Base-by-base conservation (phyloP, 2,888 invertebrate species). In the Pristionchus maxplancki region DNA sequence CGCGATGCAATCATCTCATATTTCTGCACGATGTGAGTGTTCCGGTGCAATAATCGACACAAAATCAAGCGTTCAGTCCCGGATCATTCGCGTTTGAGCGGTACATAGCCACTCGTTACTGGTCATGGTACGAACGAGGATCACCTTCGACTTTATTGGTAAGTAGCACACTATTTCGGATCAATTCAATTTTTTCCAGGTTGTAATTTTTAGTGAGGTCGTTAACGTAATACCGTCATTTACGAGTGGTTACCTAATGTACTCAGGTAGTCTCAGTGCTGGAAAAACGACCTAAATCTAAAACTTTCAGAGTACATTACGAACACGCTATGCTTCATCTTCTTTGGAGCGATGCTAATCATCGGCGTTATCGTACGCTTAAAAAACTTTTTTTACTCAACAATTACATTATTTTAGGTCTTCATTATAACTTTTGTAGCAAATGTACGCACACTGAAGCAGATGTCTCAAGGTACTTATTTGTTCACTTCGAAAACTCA, bases 51-150 rank as follows among this genome's bases (percentile, higher is more conserved):
- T 9, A 34, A 1, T 67, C 31, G 13, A 8, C 62, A n/a, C 9
- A 13, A 62, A 11, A 31, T 31, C 11, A 64, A 31, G 11, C 9
- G 5, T 64, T 64, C 67, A 34, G 67, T 34, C 67, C 67, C 15
- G 67, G 67, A 34, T 67, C 67, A 67, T 67, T 67, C 24, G 67
- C 67, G 13, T 31, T 67, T 20, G 67, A 67, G 34, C 67, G 67
- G 31, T 67, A 67, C 17, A 20, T 67, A 15, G 67, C 67, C 2
- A 67, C 67, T 2, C 67, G 34, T 34, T 67, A 34, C 34, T 67
- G 67, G 67, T 34, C 9, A 0, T 67, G 67, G 67, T 67, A 67
- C 34, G 67, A 67, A 34, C 34, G 67, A 8, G 31, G 67, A 31
- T 67, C 67, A 1, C 15, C 17, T 17, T 67, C 67, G 0, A 67